Conservation (phyloP, 2,113 vertebrate species). For the Callipepla californica region DNA sequence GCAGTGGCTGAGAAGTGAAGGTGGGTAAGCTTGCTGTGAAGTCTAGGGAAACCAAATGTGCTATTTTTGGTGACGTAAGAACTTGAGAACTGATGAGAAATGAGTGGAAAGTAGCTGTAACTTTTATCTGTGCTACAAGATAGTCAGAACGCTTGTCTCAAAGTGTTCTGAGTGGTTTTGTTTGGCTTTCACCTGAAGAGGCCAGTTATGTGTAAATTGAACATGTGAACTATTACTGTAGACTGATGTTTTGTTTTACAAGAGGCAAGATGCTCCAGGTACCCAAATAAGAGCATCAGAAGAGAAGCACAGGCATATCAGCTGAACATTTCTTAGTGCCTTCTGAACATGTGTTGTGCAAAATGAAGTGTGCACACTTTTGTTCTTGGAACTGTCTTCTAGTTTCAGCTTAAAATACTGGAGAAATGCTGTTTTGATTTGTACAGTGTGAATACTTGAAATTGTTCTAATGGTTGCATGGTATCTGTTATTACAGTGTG, state of each 20-base stretch:
- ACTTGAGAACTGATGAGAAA: not conserved
- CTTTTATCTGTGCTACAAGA: not conserved
- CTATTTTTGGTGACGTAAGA: not conserved
- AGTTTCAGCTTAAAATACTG: not conserved
- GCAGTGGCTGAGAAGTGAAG: not conserved
- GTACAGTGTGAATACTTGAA: not conserved
- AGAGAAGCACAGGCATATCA: not conserved
- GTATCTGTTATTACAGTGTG: not conserved
- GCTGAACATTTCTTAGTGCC: not conserved
- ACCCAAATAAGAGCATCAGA: not conserved
- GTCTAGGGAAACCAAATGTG: not conserved
- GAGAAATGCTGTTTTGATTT: not conserved
- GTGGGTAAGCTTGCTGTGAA: not conserved
- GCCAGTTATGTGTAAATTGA: not conserved
- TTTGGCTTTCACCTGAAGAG: not conserved
- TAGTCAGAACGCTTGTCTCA: not conserved
- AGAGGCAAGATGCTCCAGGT: not conserved
- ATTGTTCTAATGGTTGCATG: not conserved
- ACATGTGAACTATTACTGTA: not conserved
- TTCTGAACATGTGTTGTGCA: not conserved
- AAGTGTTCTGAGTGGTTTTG: not conserved
- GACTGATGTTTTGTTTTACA: not conserved
- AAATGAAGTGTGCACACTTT: not conserved
- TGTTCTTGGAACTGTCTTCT: not conserved
- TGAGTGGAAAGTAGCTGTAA: not conserved